Base-by-base conservation (phyloP, 1,140 invertebrate species). In the Watersipora subatra region DNA sequence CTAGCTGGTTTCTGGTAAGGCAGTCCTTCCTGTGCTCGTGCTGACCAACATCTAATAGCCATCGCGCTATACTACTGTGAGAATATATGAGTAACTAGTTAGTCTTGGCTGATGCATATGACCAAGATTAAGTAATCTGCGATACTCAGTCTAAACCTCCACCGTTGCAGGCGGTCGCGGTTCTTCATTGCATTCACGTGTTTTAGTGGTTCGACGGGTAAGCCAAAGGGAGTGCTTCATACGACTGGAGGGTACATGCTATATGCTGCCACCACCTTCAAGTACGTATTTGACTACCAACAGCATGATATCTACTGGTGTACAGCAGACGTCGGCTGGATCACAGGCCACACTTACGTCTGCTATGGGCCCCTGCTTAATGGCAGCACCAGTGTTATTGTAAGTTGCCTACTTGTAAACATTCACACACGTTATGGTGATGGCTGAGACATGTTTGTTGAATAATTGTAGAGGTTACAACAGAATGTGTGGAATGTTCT, bases 241-340 rank as follows among this genome's bases (percentile, higher is more conserved):
- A 94, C 92, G 0, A 90, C 88, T 0, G 93, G 85, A 0, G 95
- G 95, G 2, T 98, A 97, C 78, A 85, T 98, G 79, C 73, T 95
- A 15, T 97, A 96, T 74, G 88, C 76, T 7, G 76, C 78, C 19
- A 71, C 75, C 1, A 83, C 81, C 2, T 78, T 78, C 67, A 77
- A 78, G 79, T 93, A 93, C 68, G 90, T 92, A 1, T 99, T 98
- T 77, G 93, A 98, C 78, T 93, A 94, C 77, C 88, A 91, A 70
- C 87, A 88, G 0, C 85, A 85, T 34, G 95, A 98, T 77, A 83
- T 97, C 61, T 97, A 90, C 80, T 98, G 92, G 89, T 97, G 95
- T 74, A 97, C 94, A n/a, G 95, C 95, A n/a, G 95, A 99, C 77
- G 87, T 97, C 64, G 94, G 94, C 61, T 98, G 94, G 94, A 97